phyloP scores from a whole-genome alignment of 2,797 vertebrate species.

The Thunnus albacares region DNA sequence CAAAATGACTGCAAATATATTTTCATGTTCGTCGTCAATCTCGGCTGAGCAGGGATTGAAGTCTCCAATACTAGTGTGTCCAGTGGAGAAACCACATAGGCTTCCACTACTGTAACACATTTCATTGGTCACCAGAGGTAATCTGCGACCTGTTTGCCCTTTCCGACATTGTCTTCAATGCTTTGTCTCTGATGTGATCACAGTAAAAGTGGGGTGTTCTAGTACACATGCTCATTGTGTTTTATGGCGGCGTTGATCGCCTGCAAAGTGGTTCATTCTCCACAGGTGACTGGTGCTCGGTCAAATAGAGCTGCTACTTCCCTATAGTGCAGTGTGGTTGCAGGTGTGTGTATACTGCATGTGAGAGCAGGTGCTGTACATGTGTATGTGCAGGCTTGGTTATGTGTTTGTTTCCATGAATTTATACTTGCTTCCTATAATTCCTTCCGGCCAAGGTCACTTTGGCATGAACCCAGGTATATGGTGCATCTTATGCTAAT shows the following conservation, averaged over 20 bases:
- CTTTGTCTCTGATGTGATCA: slow-evolving; percentile 47
- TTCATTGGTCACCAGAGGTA: slow-evolving; percentile 59
- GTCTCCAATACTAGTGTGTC: slow-evolving; percentile 9
- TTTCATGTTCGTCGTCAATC: slow-evolving; percentile 71
- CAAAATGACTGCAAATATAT: slow-evolving; percentile 70
- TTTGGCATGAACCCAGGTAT: slow-evolving; percentile 57
- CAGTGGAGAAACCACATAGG: slow-evolving; percentile 13
- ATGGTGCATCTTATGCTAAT: slow-evolving; percentile 61
- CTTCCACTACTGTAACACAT: slow-evolving; percentile 40
- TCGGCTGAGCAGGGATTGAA: slow-evolving; percentile 43
- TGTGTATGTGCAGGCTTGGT: slow-evolving; percentile 10
- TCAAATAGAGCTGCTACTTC: slow-evolving; percentile 49
- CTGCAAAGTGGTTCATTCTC: slow-evolving; percentile 75
- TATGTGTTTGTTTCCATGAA: slow-evolving; percentile 49
- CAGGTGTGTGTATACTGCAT: neutral
- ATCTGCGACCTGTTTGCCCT: slow-evolving; percentile 72
- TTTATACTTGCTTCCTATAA: slow-evolving; percentile 39
- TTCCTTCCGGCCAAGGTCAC: slow-evolving; percentile 61
- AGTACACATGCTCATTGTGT: slow-evolving; percentile 47
- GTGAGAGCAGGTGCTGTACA: neutral
- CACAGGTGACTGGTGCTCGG: slow-evolving; percentile 69
- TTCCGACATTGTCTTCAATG: slow-evolving; percentile 35
- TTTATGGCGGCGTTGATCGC: slow-evolving; percentile 66
- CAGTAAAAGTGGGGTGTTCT: slow-evolving; percentile 54
- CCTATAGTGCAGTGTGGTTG: neutral